Conservation (phyloP, 2,113 vertebrate species). For the Nibea albiflora region DNA sequence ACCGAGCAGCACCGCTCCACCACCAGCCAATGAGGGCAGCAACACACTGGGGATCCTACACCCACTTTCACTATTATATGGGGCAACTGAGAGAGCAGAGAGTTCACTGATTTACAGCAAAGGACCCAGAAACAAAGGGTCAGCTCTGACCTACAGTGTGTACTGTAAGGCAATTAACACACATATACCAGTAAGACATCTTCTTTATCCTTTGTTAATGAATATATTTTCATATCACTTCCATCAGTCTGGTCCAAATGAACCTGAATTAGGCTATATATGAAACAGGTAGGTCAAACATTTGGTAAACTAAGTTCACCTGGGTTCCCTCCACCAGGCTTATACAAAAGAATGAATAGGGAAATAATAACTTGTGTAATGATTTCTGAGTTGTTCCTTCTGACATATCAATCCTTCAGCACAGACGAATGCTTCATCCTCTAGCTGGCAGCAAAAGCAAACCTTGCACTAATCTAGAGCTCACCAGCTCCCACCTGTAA, state of each 20-base stretch:
- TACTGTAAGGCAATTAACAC: neutral
- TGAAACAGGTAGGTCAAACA: no score
- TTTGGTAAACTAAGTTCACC: no score
- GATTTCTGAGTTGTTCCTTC: no score
- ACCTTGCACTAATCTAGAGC: neutral
- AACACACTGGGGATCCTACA: slow-evolving; percentile 57
- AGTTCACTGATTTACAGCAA: slow-evolving; percentile 27
- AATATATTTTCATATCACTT: neutral
- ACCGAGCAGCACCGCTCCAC: slow-evolving; percentile 64
- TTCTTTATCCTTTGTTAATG: neutral
- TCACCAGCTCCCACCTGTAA: neutral
- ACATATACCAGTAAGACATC: neutral
- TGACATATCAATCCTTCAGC: neutral
- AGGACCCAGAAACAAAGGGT: neutral
- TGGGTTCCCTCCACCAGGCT: no score
- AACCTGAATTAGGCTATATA: no score
- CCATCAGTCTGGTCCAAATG: neutral
- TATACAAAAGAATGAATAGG: no score
- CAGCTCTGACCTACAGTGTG: neutral
- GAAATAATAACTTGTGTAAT: no score
- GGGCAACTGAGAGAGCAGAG: slow-evolving; percentile 16
- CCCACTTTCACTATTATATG: slow-evolving; percentile 46
- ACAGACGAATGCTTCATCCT: neutral
- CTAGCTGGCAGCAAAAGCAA: neutral
- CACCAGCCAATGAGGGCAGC: slow-evolving; percentile 77